Evolutionary conservation across 2,888 invertebrate species (phyloP).

Genomic region (Cheilosia scutellata): DNA sequence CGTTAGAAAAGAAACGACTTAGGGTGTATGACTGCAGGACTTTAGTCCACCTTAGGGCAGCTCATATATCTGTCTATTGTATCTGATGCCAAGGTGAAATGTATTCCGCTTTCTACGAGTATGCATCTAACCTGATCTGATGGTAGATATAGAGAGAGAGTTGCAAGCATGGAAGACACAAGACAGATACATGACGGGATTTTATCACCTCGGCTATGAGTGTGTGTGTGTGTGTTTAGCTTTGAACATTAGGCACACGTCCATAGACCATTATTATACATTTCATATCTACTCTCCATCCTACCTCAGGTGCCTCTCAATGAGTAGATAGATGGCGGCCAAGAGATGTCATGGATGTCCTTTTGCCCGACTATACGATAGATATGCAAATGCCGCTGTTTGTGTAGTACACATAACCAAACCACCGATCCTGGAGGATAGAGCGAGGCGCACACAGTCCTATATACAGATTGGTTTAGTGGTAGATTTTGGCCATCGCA

Average conservation of each 20-base stretch:
- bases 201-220: slow-evolving; percentile 59
- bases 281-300: slow-evolving; percentile 57
- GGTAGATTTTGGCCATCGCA: slow-evolving; percentile 62
- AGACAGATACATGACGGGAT: slow-evolving; percentile 32
- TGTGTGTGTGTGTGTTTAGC: background rate
- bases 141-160: background rate
- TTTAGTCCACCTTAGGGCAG: slow-evolving; percentile 41
- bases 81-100: slow-evolving; percentile 65
- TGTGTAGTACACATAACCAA: slow-evolving; percentile 11
- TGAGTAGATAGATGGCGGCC: slow-evolving; percentile 52
- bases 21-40: slow-evolving; percentile 36
- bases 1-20: slow-evolving; percentile 60
- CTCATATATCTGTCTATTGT: slow-evolving; percentile 60
- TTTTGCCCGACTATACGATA: slow-evolving; percentile 45
- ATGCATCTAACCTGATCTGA: slow-evolving; percentile 29
- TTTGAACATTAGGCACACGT: slow-evolving; percentile 71
- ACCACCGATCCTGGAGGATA: slow-evolving; percentile 14
- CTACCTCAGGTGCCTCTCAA: slow-evolving; percentile 28
- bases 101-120: slow-evolving; percentile 24
- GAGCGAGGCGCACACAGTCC: background rate
- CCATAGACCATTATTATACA: slow-evolving; percentile 67
- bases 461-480: slow-evolving; percentile 55
- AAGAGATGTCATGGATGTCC: slow-evolving; percentile 64
- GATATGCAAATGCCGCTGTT: slow-evolving; percentile 66
- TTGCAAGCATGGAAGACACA: background rate